Percentiles rank a stretch among this genome's conserved stretches.
Conservation (phyloP, 2,888 invertebrate genomes). For the Buathra laborator region DNA sequence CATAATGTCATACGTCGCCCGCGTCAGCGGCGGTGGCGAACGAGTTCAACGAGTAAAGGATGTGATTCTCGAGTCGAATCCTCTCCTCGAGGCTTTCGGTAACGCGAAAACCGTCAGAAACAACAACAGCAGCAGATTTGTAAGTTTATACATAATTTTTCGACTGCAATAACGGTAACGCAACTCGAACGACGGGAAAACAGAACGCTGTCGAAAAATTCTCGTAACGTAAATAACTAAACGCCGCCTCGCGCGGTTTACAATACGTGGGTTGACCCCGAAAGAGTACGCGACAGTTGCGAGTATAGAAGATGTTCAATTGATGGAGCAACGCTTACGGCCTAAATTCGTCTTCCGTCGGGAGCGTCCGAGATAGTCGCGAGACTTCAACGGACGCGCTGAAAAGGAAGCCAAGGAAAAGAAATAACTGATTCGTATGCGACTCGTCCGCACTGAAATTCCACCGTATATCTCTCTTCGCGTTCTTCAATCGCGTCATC, state of each 20-base stretch:
- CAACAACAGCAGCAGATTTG: constrained; percentile 89
- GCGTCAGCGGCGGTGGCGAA: constrained; percentile 88
- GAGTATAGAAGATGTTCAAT: constrained; percentile 45
- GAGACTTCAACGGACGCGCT: neutral
- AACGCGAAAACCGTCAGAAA: constrained; percentile 90
- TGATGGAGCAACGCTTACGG: constrained; percentile 29
- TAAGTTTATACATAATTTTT: constrained; percentile 83
- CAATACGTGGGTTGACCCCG: constrained; percentile 40
- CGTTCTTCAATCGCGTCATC: constrained; percentile 18
- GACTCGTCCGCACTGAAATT: constrained; percentile 35
- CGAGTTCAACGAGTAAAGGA: constrained; percentile 89
- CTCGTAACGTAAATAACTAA: constrained; percentile 48
- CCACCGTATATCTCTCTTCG: constrained; percentile 11
- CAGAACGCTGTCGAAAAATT: neutral
- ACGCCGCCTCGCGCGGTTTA: constrained; percentile 22
- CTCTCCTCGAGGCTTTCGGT: constrained; percentile 89
- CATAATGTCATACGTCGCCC: constrained; percentile 89
- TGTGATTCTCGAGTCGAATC: constrained; percentile 89
- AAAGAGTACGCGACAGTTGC: constrained; percentile 11
- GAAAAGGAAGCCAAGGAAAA: constrained; percentile 29
- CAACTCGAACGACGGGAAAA: neutral
- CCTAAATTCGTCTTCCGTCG: constrained; percentile 57
- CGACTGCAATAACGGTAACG: neutral
- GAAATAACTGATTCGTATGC: constrained; percentile 44
- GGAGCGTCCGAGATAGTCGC: constrained; percentile 28